Conservation (phyloP, 2,888 invertebrate species). For the Junonia oenone region DNA sequence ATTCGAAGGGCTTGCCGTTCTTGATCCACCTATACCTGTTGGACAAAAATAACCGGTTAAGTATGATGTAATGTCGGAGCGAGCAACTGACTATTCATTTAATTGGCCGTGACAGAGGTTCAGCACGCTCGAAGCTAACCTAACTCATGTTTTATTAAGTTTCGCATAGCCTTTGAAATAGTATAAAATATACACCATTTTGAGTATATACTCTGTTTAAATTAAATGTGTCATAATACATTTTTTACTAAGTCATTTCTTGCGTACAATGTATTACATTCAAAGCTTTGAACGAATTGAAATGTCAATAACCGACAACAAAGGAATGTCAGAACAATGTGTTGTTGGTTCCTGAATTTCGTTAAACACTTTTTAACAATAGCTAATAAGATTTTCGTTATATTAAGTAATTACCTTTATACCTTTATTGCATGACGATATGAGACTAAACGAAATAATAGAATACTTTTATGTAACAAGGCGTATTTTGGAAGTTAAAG, state of each 20-base stretch:
- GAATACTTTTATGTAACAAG: too few species aligned
- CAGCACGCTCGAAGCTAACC: neutral
- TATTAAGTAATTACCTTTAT: too few species aligned
- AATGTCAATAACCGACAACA: conserved; percentile 9
- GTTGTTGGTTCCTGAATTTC: neutral
- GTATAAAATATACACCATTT: too few species aligned
- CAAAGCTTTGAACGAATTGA: neutral
- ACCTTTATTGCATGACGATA: too few species aligned
- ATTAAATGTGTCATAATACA: neutral
- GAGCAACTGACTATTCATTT: conserved; percentile 11
- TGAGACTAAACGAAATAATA: too few species aligned
- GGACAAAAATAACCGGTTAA: conserved; percentile 32
- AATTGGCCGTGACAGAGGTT: conserved; percentile 17
- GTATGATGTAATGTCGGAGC: conserved; percentile 14
- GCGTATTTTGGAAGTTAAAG: too few species aligned
- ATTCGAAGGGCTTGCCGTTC: conserved; percentile 96
- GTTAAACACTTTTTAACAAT: neutral
- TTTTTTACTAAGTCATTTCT: too few species aligned
- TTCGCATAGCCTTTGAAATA: neutral
- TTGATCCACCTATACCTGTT: conserved; percentile 94
- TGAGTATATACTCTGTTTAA: too few species aligned
- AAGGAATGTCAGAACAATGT: conserved; percentile 2
- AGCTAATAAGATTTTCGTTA: neutral
- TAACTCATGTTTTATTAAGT: neutral
- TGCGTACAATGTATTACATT: neutral